Evolutionary conservation across 2,113 vertebrate genomes (phyloP).

Genomic region (Desmodus rotundus): DNA sequence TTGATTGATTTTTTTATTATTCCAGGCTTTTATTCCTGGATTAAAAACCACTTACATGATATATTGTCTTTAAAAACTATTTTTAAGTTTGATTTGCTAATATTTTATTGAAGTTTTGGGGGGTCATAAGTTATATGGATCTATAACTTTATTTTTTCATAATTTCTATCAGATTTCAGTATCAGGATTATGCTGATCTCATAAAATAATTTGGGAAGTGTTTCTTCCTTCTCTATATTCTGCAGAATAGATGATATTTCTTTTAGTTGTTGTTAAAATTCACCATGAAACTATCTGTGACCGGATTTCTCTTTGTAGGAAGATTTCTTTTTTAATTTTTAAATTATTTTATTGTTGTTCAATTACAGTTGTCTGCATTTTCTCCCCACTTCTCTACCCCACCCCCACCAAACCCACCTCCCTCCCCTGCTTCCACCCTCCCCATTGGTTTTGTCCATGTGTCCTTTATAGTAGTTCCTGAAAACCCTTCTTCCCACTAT

Average conservation of each 20-base stretch:
- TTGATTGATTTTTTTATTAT: background rate
- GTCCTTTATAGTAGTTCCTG: too few species aligned
- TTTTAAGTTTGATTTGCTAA: background rate
- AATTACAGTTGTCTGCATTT: too few species aligned
- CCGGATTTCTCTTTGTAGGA: background rate
- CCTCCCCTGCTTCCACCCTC: too few species aligned
- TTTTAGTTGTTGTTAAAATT: background rate
- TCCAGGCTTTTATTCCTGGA: background rate
- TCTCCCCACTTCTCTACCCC: too few species aligned
- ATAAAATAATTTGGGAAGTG: background rate
- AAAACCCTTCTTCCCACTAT: too few species aligned
- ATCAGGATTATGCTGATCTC: background rate
- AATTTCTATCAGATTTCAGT: background rate
- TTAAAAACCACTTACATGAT: background rate
- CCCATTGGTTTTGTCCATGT: too few species aligned
- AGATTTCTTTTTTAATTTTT: too few species aligned
- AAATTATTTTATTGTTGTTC: too few species aligned
- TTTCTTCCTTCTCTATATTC: background rate
- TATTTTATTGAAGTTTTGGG: background rate
- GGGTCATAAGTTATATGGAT: background rate
- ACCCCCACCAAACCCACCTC: too few species aligned
- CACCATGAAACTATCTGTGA: background rate
- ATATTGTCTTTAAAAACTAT: background rate
- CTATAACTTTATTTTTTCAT: background rate
- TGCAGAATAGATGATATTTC: background rate